Conservation (phyloP, 2,888 invertebrate genomes). For the Globia sparganii region DNA sequence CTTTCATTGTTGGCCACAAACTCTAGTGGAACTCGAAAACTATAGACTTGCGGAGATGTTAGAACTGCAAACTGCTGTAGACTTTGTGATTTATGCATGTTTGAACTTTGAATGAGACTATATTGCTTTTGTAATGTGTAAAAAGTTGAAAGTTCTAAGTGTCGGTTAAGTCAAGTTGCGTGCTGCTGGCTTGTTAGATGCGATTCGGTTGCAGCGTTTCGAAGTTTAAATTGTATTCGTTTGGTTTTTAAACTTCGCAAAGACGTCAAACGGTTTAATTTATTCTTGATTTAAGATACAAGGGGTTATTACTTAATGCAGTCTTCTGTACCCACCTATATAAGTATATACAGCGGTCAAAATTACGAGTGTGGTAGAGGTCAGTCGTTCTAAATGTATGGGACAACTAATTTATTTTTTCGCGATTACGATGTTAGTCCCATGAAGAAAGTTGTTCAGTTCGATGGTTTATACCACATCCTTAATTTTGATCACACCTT, state of each 20-base stretch:
- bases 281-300: neutral
- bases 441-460: too few species aligned
- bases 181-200: conserved; percentile 18
- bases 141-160: conserved; percentile 62
- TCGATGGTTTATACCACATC: neutral
- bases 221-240: conserved; percentile 15
- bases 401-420: too few species aligned
- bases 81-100: conserved; percentile 66
- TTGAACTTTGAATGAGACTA: conserved; percentile 64
- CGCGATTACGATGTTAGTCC: too few species aligned
- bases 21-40: conserved; percentile 58
- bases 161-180: conserved; percentile 35
- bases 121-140: conserved; percentile 66
- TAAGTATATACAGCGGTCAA: neutral
- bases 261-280: neutral
- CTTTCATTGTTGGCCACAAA: conserved; percentile 65
- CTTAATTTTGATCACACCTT: neutral
- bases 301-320: neutral
- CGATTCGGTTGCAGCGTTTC: conserved; percentile 18
- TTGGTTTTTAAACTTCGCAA: neutral
- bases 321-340: too few species aligned
- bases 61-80: conserved; percentile 49
- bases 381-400: too few species aligned
- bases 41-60: conserved; percentile 57
- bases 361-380: too few species aligned